phyloP scores from a whole-genome alignment of 2,888 invertebrate genomes.

The Andrena minutula region DNA sequence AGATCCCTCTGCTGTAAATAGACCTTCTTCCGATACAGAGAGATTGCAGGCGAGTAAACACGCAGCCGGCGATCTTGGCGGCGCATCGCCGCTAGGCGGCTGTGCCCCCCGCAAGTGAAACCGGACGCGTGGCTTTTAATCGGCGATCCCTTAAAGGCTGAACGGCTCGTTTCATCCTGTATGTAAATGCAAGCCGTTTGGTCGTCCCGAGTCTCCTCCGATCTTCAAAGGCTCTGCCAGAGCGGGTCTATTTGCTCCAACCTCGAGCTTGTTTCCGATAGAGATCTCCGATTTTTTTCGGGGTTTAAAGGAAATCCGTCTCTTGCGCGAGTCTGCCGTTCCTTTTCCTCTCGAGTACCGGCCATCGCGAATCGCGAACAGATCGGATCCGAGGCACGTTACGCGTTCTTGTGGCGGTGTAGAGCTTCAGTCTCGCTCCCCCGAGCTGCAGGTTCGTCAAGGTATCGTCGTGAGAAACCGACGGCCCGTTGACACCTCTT shows the following conservation, averaged over 20 bases:
- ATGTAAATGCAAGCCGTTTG: neutral
- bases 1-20: conserved; percentile 24
- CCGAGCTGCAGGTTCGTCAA: conserved; percentile 41
- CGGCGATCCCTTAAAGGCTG: neutral
- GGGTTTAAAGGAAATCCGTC: no score
- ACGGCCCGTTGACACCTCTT: conserved; percentile 56
- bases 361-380: conserved; percentile 27
- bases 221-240: neutral
- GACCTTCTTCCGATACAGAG: conserved; percentile 29
- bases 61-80: neutral
- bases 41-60: conserved; percentile 10
- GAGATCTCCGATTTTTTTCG: neutral
- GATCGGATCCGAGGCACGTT: conserved; percentile 30
- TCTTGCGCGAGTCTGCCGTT: no score
- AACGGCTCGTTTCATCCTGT: conserved; percentile 2
- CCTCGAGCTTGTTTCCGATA: neutral
- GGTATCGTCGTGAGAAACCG: conserved; percentile 66
- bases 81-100: neutral
- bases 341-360: no score
- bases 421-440: conserved; percentile 30
- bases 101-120: neutral
- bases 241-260: neutral
- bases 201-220: neutral
- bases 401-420: conserved; percentile 13
- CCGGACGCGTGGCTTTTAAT: conserved; percentile 17